A percentile compares a stretch with the other conserved stretches of the same genome.
Evolutionary conservation across 1,140 invertebrate species (phyloP).

Genomic region (Metopolophium dirhodum): DNA sequence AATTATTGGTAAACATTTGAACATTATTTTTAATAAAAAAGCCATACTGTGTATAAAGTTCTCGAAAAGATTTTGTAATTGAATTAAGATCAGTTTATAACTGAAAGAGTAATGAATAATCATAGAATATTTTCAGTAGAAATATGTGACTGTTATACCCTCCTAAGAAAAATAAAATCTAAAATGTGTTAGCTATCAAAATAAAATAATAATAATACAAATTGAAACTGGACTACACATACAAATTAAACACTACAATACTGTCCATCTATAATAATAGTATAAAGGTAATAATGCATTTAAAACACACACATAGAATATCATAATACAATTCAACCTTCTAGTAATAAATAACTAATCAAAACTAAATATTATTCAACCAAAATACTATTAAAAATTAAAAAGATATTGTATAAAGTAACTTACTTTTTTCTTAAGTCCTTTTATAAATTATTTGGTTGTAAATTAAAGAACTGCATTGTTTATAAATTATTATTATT

Average conservation of each 20-base stretch:
- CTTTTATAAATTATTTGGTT: neutral
- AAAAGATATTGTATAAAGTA: neutral
- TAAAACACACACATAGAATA: neutral
- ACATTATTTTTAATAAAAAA: neutral
- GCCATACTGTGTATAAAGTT: too few relatives aligned
- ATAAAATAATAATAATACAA: constrained; percentile 63
- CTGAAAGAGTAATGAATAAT: neutral
- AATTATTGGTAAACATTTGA: neutral
- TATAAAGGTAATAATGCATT: neutral
- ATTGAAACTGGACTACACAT: constrained; percentile 30
- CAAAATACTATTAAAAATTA: neutral
- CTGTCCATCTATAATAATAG: neutral
- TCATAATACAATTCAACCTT: neutral
- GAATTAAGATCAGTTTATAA: neutral
- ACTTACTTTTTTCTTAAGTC: constrained; percentile 1
- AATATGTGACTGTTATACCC: constrained; percentile 4
- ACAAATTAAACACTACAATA: constrained; percentile 27
- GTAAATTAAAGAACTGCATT: neutral
- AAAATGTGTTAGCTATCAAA: constrained; percentile 66
- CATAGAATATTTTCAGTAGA: neutral
- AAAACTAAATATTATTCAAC: neutral
- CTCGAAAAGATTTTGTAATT: neutral
- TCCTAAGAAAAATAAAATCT: constrained; percentile 54
- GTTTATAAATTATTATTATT: neutral
- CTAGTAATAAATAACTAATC: neutral